Evolutionary conservation across 2,113 vertebrate species (phyloP), one percentile per base, ranked within the genome.

Genomic region (Vireo altiloquus): DNA sequence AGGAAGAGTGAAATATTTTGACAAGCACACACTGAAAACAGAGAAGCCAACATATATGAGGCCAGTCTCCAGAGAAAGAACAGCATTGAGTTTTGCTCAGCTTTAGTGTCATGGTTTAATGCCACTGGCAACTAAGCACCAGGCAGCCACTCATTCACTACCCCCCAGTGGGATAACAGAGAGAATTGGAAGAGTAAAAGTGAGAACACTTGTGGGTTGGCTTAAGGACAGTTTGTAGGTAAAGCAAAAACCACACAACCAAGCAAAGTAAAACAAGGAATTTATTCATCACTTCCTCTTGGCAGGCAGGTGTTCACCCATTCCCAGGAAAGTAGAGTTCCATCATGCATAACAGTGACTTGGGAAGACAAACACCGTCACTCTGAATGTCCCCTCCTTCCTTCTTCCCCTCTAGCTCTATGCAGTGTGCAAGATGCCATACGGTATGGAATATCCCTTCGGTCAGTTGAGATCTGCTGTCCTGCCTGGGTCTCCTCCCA

Each of bases 1-100:
- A 72, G 19, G 30, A 86, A 64, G 54, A 71, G 27, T 70, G 56
- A 88, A 85, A 90, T 74, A 15, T 83, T 95, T 90, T 72, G 50
- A 91, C 42, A 87, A 59, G 15, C 24, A 40, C 2, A 1, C 4
- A 13, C 21, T 82, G 52, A 20, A 70, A 90, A 80, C 46, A 89
- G 37, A 78, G 31, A 72, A 74, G 39, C 54, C 70, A 86, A 82
- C 24, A 24, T 3, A 5, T 19, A 47, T 3, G 19, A 90, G 27
- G 35, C 16, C 40, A 66, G 10, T 16, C 27, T 71, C 65, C 81
- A 82, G 23, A 46, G 53, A 87, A 89, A 79, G 47, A 83, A 15
- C 7, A 54, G 15, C 61, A 40, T 21, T 21, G 6, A 11, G 3
- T 70, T 68, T 77, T 69, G 27, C 39, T n/a, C n/a, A n/a, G n/a